A percentile compares a stretch with the other conserved stretches of the same genome.
Conservation (phyloP, 2,797 vertebrate species). For the Pogonophryne albipinna region DNA sequence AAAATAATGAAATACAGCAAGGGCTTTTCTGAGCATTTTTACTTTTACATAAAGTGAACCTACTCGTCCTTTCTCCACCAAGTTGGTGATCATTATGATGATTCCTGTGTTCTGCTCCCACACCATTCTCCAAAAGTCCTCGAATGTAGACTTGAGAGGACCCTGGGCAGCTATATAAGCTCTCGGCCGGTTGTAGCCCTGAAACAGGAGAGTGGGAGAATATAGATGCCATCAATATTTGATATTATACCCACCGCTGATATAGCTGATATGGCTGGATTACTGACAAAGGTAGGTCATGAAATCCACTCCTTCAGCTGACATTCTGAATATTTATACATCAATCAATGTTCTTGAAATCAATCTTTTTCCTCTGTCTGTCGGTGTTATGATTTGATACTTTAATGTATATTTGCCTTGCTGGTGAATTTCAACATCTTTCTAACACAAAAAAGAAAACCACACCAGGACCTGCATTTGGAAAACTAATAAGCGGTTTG, state of each 20-base stretch:
- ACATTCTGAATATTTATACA: conserved; percentile 14
- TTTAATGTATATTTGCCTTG: conserved; percentile 14
- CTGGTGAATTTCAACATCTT: conserved; percentile 15
- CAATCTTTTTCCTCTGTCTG: conserved; percentile 7
- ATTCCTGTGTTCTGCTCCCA: conserved; percentile 98
- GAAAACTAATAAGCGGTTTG: conserved; percentile 1
- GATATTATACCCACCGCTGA: conserved; percentile 18
- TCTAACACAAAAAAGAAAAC: not conserved
- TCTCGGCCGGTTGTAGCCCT: conserved; percentile 97
- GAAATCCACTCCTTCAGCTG: conserved; percentile 23
- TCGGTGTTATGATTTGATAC: conserved; percentile 14
- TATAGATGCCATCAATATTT: conserved; percentile 40
- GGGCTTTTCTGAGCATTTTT: not conserved
- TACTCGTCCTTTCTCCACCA: conserved; percentile 99
- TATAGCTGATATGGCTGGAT: conserved; percentile 19
- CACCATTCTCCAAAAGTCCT: conserved; percentile 99
- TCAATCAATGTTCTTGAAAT: conserved; percentile 24
- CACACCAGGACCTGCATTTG: not conserved
- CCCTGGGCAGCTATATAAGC: conserved; percentile 98
- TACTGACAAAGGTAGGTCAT: conserved; percentile 31
- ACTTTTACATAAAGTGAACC: conserved; percentile 60
- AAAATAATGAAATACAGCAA: accelerated
- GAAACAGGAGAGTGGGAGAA: conserved; percentile 66
- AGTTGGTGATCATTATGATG: conserved; percentile 99
- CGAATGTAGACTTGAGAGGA: conserved; percentile 98